Evolutionary conservation across 2,888 invertebrate genomes (phyloP), one percentile per base, ranked within the genome.

Genomic region (Barypeithes pellucidus): DNA sequence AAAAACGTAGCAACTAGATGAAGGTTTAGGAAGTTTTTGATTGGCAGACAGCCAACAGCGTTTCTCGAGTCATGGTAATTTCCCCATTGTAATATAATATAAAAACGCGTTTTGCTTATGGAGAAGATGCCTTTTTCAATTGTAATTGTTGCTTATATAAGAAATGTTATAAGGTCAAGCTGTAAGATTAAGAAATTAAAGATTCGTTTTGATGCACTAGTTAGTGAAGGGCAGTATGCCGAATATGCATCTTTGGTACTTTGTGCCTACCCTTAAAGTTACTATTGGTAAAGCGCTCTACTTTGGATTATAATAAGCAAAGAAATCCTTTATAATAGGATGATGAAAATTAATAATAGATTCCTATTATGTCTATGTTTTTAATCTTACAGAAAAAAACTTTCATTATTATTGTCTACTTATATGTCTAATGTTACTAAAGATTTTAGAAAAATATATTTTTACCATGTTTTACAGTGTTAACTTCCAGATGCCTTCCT

Each of bases 361-460:
- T n/a, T n/a, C n/a, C n/a, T n/a, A n/a, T n/a, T n/a, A 5, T 5
- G 3, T 24, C 36, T 39, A 39, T 39, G n/a, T 52, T 52, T 52
- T 57, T 36, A 8, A 16, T 33, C 54, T 57, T 57, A 57, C 11
- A 57, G 54, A 9, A 57, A 9, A 57, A 41, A 60, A 18, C 22
- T 7, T n/a, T 8, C 60, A 14, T 60, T 36, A 24, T 61, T 61
- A 41, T 66, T 39, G 41, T 41, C 66, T 52, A 54, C 8, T 43
- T 7, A 3, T 54, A 54, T 66, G 43, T 33, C 60, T 77, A 79
- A 79, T 79, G 79, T 79, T 79, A 79, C 78, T 77, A 78, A 79
- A 79, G 68, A 73, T 76, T 77, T 72, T 77, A 77, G 74, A 77
- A 76, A 59, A 76, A 75, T 78, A 79, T 78, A 78, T 78, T 79